Evolutionary conservation across 2,113 vertebrate species (phyloP), one percentile per base, ranked within the genome.

Genomic region (Chionis minor): DNA sequence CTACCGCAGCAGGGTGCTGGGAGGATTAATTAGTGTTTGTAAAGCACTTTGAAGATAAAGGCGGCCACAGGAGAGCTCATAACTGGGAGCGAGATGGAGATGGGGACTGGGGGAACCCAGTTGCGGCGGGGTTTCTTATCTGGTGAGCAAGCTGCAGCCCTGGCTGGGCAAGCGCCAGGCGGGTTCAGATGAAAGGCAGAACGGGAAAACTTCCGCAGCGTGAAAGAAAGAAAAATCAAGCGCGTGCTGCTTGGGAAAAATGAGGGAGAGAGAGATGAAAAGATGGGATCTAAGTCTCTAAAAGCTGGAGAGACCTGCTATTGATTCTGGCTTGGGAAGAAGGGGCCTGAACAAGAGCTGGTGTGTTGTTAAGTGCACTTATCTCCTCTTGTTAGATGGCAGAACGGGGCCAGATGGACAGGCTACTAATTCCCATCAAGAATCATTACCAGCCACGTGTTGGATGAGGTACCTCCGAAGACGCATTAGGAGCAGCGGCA

Each of bases 11-110:
- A 0, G 55, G 92, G 24, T 35, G 88, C 47, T 38, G 63, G 38
- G 59, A 74, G 79, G 85, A 97, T 95, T 90, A 94, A 94, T 95
- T 97, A 96, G 95, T 96, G 89, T 97, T 96, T 97, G 93, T 94
- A 92, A 97, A 96, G 95, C 80, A 85, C 94, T 96, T 97, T 97
- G 93, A 96, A 95, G 93, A 97, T 89, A 27, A 96, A 81, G 51
- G 78, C 1, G 2, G n/a, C 49, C 0, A 12, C 5, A 2, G 58
- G 84, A 52, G 83, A 59, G 69, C 90, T 90, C 27, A 2, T 27
- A 66, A 63, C 9, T 8, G 0, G 40, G 35, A 90, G n/a, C 2
- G 3, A 67, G 91, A 23, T 61, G 79, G 58, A 81, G 71, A n/a
- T 3, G 19, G 61, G 74, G 85, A 81, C 2, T 7, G 32, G 79